Conservation (phyloP, 2,113 vertebrate genomes). For the Oryzias curvinotus region DNA sequence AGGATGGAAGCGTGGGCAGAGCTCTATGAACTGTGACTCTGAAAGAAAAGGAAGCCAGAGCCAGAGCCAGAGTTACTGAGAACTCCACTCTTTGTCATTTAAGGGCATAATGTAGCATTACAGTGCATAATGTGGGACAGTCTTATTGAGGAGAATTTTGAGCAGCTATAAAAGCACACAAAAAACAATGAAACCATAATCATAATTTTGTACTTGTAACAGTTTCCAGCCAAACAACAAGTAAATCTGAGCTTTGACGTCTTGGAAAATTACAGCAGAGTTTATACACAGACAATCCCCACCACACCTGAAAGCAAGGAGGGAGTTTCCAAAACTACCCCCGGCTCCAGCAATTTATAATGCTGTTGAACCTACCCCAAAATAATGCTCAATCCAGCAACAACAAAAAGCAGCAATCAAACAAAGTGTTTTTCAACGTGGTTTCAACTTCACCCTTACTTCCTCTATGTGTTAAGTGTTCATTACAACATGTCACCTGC, state of each 20-base stretch:
- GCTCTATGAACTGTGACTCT: constrained; percentile 49
- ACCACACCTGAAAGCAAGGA: background rate
- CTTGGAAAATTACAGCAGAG: constrained; percentile 1
- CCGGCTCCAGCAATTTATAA: background rate
- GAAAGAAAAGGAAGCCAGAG: constrained; percentile 54
- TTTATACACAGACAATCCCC: background rate
- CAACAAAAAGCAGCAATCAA: background rate
- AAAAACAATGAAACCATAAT: too few species aligned
- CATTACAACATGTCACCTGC: too few species aligned
- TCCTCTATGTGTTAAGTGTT: too few species aligned
- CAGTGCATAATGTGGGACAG: too few species aligned
- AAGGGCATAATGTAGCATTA: constrained; percentile 43
- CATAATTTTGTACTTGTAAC: too few species aligned
- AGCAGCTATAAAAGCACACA: too few species aligned
- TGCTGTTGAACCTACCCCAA: constrained; percentile 1
- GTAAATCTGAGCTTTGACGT: background rate
- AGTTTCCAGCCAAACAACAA: background rate
- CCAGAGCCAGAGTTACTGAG: constrained; percentile 40
- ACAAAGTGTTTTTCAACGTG: too few species aligned
- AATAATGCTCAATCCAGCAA: background rate
- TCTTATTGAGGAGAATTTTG: too few species aligned
- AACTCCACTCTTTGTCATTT: constrained; percentile 39
- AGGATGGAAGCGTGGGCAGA: constrained; percentile 59
- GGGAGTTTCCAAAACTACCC: background rate
- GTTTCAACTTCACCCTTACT: too few species aligned